phyloP scores from a whole-genome alignment of 2,797 vertebrate species.

The Gymnocypris eckloni region DNA sequence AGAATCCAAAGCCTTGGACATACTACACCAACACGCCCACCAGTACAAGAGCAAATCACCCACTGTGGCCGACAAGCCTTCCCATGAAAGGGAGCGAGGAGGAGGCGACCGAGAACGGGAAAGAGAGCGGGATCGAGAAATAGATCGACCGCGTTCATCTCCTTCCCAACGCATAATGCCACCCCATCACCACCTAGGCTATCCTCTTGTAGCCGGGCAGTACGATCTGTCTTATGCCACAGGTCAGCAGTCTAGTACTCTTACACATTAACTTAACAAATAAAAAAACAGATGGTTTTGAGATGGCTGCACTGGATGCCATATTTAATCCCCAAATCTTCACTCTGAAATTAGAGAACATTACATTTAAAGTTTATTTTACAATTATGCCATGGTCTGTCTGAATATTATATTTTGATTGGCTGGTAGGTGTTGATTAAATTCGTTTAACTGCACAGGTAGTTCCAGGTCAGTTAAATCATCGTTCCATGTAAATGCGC shows the following conservation, averaged over 20 bases:
- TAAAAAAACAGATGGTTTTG: background rate
- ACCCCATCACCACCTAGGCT: slow-evolving; percentile 94
- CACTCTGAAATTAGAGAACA: background rate
- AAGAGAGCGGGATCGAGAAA: slow-evolving; percentile 59
- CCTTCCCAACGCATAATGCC: slow-evolving; percentile 97
- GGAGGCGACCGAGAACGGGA: slow-evolving; percentile 74
- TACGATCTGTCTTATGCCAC: slow-evolving; percentile 96
- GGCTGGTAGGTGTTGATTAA: too few relatives aligned
- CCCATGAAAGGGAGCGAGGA: slow-evolving; percentile 87
- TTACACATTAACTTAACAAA: background rate
- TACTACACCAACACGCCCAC: slow-evolving; percentile 95
- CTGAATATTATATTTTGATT: too few relatives aligned
- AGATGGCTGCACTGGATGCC: background rate
- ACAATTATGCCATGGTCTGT: background rate
- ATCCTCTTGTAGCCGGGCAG: slow-evolving; percentile 93
- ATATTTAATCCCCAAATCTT: background rate
- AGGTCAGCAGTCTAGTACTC: slow-evolving; percentile 81
- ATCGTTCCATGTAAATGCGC: too few relatives aligned
- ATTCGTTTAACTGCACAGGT: too few relatives aligned
- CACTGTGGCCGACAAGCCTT: slow-evolving; percentile 92
- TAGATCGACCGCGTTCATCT: slow-evolving; percentile 85
- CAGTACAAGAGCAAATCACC: slow-evolving; percentile 99
- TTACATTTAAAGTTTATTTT: background rate
- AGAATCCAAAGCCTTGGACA: slow-evolving; percentile 94
- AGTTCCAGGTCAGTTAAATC: too few relatives aligned